Evolutionary conservation across 2,888 invertebrate species (phyloP), one percentile per base, ranked within the genome.

Genomic region (Baronia brevicornis): DNA sequence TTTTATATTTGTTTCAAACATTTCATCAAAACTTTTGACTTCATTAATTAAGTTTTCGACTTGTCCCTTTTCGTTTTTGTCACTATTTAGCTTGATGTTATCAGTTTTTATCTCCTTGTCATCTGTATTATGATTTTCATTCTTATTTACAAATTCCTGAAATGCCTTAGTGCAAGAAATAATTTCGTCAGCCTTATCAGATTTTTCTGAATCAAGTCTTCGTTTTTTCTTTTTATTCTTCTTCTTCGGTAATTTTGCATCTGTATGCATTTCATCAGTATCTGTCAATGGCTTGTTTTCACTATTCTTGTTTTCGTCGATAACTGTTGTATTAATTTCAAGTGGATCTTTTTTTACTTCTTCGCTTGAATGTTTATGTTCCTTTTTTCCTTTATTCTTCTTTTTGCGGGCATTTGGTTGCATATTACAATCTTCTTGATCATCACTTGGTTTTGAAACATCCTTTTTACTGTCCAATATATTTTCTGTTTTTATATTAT

Each of bases 181-280:
- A 3, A 44, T 33, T 23, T 67, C 73, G 18, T 70, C 71, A 7
- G 43, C 40, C 39, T 65, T 68, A 3, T 75, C 78, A 6, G 72
- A 71, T 41, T 46, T 68, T 40, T 79, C 78, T 4, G 73, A 74
- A 44, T 79, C 80, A 43, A 44, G 59, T 1, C 62, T 59, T 3
- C 53, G 50, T 36, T 52, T 77, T 38, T 79, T 79, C 41, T 78
- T 79, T 36, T 80, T 79, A 36, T 72, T 78, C 43, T 79, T 80
- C 50, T 79, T 80, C 43, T 67, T 69, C 0, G 51, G 19, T 4
- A 40, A 11, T 31, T 56, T 71, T 2, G 9, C 24, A 31, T 74
- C 70, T n/a, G 17, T 6, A 9, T 28, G 33, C 4, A 27, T 10
- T 14, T 29, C 22, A 7, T 51, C 44, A 24, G 22, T 28, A 7